Evolutionary conservation across 1,140 invertebrate genomes (phyloP), one percentile per base, ranked within the genome.

Genomic region (Lasaia peninsularis): DNA sequence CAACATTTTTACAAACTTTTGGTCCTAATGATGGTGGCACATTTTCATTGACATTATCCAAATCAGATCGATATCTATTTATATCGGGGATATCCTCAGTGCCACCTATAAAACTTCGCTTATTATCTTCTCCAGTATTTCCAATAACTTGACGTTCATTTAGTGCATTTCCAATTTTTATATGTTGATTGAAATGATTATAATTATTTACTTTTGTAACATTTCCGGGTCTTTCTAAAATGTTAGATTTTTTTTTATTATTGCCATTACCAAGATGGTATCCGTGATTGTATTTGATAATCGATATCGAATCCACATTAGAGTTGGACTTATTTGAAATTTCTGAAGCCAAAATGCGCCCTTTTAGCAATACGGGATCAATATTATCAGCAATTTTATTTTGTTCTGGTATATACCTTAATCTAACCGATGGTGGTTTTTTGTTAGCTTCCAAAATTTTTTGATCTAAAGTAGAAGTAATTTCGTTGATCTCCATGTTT

Each of bases 161-260:
- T 56, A 88, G 67, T 16, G 82, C 76, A 62, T 88, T 89, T 12
- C 77, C 86, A 57, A 88, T 66, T 62, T 88, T 88, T 0, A 88
- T 64, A 28, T 76, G 59, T 61, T 84, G 81, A 51, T 78, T 62
- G 56, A 87, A 85, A 62, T 74, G 69, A 58, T 64, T 63, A 48
- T 63, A 62, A 31, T 37, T 67, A 21, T 54, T 28, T 20, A 50
- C 34, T 33, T 53, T 58, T 7, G 59, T 62, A n/a, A n/a, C n/a
- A 31, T 55, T 61, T 31, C 5, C 14, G 28, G 10, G 2, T 10
- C 12, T 24, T 6, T 24, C 35, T 2, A 2, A 0, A 28, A n/a
- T n/a, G n/a, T 24, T 16, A 20, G 53, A 10, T n/a, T 14, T 44
- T 28, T 44, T 40, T 28, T 37, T 18, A 31, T 28, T 44, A 24